These are phyloP conservation scores for Menura novaehollandiae DNA, from an alignment of 2,113 vertebrate species.

Conservation along the genomic window DNA sequence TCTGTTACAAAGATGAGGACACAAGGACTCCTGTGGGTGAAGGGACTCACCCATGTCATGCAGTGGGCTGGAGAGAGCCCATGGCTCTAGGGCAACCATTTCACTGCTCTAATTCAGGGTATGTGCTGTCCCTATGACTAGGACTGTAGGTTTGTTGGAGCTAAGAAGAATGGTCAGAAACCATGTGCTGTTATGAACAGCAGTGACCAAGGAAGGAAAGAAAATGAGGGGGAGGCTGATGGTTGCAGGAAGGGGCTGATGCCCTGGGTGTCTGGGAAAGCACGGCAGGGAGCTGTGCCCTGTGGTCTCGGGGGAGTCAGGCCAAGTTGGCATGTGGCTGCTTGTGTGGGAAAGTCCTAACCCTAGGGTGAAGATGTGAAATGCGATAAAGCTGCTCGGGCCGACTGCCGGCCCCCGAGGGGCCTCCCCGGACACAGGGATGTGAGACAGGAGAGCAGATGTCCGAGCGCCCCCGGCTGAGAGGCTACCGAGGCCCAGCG, in stretches of 20 bases:
- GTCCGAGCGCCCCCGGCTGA: not conserved
- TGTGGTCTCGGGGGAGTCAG: not conserved
- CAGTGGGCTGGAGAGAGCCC: rapidly evolving
- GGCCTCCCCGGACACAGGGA: not conserved
- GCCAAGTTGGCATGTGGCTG: not conserved
- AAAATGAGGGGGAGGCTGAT: rapidly evolving
- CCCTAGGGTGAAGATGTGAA: not conserved
- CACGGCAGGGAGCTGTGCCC: not conserved
- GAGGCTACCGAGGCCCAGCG: not conserved
- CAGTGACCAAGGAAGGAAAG: not conserved
- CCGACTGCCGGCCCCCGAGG: not conserved
- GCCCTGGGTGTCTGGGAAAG: not conserved
- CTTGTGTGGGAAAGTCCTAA: not conserved
- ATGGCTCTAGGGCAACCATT: not conserved
- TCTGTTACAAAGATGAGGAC: not conserved
- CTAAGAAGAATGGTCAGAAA: not conserved
- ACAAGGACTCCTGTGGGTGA: not conserved
- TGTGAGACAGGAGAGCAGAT: not conserved
- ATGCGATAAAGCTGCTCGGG: rapidly evolving
- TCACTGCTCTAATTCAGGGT: not conserved
- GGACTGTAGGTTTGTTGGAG: not conserved
- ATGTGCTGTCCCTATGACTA: not conserved
- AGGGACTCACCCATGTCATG: not conserved
- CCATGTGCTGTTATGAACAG: not conserved
- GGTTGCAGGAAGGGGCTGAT: not conserved